phyloP scores from a whole-genome alignment of 1,140 invertebrate species.

The Neelides sp. region DNA sequence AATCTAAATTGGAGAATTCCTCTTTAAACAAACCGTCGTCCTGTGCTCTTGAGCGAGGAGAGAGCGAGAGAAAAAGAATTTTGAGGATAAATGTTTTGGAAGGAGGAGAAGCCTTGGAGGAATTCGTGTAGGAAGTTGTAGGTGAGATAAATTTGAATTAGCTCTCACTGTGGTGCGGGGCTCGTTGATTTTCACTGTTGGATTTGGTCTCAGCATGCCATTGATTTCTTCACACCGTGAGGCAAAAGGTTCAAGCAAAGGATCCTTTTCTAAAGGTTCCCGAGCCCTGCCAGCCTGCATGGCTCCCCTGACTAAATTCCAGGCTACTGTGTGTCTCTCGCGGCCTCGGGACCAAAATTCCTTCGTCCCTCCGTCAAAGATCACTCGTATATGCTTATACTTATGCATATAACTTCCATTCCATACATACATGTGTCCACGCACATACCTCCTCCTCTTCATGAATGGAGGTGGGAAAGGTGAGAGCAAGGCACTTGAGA shows the following conservation, averaged over 20 bases:
- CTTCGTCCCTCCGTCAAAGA: conserved; percentile 14
- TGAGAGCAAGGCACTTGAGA: conserved; percentile 7
- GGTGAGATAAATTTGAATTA: no score
- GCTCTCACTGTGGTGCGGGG: conserved; percentile 1
- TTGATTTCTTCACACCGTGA: conserved; percentile 31
- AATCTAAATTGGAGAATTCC: no score
- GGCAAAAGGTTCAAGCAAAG: conserved; percentile 25
- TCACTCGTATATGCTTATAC: conserved; percentile 2
- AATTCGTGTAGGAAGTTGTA: no score
- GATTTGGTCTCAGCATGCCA: conserved; percentile 22
- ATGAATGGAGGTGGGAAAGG: background rate
- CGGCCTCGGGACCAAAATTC: conserved; percentile 25
- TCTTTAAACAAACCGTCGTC: no score
- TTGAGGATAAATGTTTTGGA: no score
- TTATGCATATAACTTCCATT: background rate
- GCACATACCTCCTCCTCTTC: background rate
- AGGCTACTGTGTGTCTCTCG: conserved; percentile 21
- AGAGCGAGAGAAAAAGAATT: no score
- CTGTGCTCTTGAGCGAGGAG: no score
- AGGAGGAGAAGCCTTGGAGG: no score
- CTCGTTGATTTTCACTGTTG: conserved; percentile 5
- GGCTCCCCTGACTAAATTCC: conserved; percentile 31
- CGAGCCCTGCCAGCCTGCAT: conserved; percentile 27
- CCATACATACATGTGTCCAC: no score
- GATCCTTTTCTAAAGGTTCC: conserved; percentile 10